These are phyloP conservation scores for Gymnarchus niloticus DNA, from an alignment of 2,113 vertebrate species.

Conservation along the genomic window DNA sequence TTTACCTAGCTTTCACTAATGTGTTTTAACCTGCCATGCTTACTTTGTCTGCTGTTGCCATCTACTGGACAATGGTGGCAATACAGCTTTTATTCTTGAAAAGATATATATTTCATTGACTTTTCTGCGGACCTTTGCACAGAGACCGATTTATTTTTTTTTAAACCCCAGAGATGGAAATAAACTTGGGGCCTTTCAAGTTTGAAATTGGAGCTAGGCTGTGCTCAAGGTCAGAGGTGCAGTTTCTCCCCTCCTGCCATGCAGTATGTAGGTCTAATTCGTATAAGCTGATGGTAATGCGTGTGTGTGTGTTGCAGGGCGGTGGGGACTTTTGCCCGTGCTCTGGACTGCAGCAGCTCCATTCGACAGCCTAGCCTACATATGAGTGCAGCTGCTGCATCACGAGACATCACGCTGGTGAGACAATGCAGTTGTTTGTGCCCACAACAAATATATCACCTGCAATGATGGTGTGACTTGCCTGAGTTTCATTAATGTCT, in stretches of 20 bases:
- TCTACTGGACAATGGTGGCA: conserved; percentile 32
- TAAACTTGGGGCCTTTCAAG: background rate
- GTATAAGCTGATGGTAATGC: background rate
- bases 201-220: background rate
- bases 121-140: background rate
- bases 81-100: background rate
- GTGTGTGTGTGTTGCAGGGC: conserved; percentile 63
- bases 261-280: background rate
- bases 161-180: background rate
- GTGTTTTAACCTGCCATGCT: background rate
- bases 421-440: conserved; percentile 35
- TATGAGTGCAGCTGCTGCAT: conserved; percentile 89
- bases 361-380: conserved; percentile 92
- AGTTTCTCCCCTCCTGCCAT: background rate
- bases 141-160: background rate
- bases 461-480: too few species aligned
- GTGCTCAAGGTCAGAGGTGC: background rate
- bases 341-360: conserved; percentile 91
- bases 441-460: background rate
- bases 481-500: too few species aligned
- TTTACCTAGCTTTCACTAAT: background rate
- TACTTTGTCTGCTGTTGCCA: conserved; percentile 12
- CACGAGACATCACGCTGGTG: conserved; percentile 91
- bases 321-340: conserved; percentile 85
- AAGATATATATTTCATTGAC: background rate